Evolutionary conservation across 2,888 invertebrate genomes (phyloP).

Genomic region (Athalia rosae): DNA sequence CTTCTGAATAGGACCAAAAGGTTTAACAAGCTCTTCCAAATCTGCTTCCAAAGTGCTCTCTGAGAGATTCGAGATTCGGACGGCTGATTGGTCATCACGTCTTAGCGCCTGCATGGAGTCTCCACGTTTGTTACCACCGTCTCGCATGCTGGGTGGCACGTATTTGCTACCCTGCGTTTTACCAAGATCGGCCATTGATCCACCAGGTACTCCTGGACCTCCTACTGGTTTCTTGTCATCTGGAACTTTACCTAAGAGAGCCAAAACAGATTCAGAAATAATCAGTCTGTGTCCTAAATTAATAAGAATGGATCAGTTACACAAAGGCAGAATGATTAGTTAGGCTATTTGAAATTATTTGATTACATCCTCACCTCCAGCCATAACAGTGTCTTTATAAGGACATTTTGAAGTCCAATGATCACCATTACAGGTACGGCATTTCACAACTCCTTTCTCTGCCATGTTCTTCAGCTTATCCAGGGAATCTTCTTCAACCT

Average conservation of each 20-base stretch:
- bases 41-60: conserved; percentile 97
- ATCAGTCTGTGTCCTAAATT: not conserved
- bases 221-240: conserved; percentile 71
- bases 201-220: conserved; percentile 56
- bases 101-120: conserved; percentile 80
- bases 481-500: conserved; percentile 89
- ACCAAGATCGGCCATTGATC: conserved; percentile 59
- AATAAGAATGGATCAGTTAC: no score
- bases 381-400: conserved; percentile 92
- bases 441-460: conserved; percentile 86
- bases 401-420: conserved; percentile 99
- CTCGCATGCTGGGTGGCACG: conserved; percentile 92
- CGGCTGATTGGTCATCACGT: conserved; percentile 91
- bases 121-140: conserved; percentile 86
- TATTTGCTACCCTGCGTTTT: conserved; percentile 81
- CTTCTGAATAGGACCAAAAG: conserved; percentile 94
- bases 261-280: not conserved
- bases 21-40: conserved; percentile 95
- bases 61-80: conserved; percentile 97
- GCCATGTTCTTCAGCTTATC: conserved; percentile 84
- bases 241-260: conserved; percentile 62
- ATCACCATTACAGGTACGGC: conserved; percentile 94
- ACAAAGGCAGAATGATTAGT: no score
- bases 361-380: conserved; percentile 76
- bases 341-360: no score